Conservation (phyloP, 2,888 invertebrate species). For the Agrotis clavis region DNA sequence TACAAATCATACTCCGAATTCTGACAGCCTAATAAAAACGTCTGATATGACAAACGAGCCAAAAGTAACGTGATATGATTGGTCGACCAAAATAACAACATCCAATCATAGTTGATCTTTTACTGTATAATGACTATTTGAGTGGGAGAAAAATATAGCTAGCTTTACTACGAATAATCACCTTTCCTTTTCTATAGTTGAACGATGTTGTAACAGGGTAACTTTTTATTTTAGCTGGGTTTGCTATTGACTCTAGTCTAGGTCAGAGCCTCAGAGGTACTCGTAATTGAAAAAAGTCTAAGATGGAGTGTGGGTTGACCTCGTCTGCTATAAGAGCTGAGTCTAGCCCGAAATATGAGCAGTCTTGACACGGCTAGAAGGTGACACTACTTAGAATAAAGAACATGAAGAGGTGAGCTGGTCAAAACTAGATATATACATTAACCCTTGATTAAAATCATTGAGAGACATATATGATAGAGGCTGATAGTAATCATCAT, state of each 20-base stretch:
- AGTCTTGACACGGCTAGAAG: no score
- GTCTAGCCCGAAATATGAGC: no score
- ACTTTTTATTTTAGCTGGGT: no score
- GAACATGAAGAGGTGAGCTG: background rate
- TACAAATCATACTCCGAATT: background rate
- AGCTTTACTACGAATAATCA: background rate
- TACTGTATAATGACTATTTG: background rate
- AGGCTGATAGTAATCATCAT: background rate
- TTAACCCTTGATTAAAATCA: background rate
- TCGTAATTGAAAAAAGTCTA: no score
- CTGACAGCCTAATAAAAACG: background rate
- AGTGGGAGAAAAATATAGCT: background rate
- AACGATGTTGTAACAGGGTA: background rate
- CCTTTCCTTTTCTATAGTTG: background rate
- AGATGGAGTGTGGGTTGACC: no score
- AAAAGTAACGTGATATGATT: background rate
- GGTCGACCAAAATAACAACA: constrained; percentile 7
- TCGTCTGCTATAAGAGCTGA: no score
- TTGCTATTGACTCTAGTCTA: no score
- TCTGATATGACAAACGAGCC: background rate
- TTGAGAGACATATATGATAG: no score
- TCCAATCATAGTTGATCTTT: background rate
- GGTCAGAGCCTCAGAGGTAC: no score
- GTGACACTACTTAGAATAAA: no score
- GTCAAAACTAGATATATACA: background rate